A percentile compares a stretch with the other conserved stretches of the same genome.
Conservation (phyloP, 2,797 vertebrate species). For the Platalea minor region DNA sequence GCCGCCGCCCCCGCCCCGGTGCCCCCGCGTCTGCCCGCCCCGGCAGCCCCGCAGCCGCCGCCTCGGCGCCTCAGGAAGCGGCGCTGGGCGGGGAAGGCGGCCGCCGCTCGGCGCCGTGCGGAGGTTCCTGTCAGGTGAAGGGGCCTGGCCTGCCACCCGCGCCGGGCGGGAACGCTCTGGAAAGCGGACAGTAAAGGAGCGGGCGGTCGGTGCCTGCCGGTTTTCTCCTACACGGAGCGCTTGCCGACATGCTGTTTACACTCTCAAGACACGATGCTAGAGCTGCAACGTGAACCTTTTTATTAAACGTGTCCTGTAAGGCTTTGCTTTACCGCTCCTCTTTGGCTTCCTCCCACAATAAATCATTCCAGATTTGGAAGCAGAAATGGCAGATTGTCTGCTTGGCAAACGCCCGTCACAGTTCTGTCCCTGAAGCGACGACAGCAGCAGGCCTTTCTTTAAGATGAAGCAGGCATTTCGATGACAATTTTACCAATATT, state of each 20-base stretch:
- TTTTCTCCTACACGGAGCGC: fast-evolving
- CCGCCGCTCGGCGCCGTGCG: too few species aligned
- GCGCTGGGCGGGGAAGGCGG: neutral
- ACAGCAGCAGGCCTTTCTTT: neutral
- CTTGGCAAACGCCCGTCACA: neutral
- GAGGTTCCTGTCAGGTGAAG: neutral
- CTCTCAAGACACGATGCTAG: fast-evolving
- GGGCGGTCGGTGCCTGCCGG: too few species aligned
- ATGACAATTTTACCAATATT: conserved; percentile 86
- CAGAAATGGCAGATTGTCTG: neutral
- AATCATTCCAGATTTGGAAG: neutral
- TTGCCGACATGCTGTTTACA: fast-evolving
- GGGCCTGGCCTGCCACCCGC: too few species aligned
- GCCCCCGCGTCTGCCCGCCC: neutral
- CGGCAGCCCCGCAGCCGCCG: neutral
- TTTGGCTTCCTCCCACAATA: neutral
- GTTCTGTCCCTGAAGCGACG: too few species aligned
- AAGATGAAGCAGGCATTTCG: conserved; percentile 39
- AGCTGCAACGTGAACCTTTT: neutral
- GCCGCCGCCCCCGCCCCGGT: too few species aligned
- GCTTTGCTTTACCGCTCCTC: neutral
- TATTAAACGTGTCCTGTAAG: neutral
- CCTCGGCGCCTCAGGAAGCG: neutral
- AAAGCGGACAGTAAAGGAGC: neutral
- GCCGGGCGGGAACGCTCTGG: neutral